Base-by-base conservation (phyloP, 2,113 vertebrate genomes). In the Callopanchax toddi region DNA sequence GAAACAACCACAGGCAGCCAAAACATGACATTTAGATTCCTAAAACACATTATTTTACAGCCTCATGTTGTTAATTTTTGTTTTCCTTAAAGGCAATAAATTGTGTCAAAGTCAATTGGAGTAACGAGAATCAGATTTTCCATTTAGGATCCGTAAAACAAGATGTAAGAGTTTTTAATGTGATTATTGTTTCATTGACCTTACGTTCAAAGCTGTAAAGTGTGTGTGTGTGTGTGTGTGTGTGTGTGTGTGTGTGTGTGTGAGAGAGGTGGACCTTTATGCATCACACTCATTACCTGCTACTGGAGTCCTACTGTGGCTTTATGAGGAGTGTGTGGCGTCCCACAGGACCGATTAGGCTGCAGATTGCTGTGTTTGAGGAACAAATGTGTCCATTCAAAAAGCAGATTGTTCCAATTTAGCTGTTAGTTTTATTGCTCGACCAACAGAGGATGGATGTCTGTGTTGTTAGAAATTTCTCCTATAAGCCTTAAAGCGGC, bases 341-440 rank as follows among this genome's bases (percentile, higher is more conserved):
- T 91, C 87, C 88, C 87, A 36, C 53, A 71, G 88, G 86, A 87
- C 79, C 84, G 85, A 90, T 89, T 89, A 87, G 61, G 42, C 64
- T 13, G 20, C 68, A 67, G 81, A 84, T 86, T 64, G 71, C 82
- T 81, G 62, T 61, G 53, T 67, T 76, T 48, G 40, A 79, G 85
- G 79, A 86, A 89, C 87, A 89, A 85, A 86, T 84, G 63, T 67
- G 57, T 68, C 80, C 61, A 87, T 88, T 90, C 68, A 90, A 79
- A 67, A 75, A 71, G 61, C 85, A 87, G 80, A 86, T 79, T 89
- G 83, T 89, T 91, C 75, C 82, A 91, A 87, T 90, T 90, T 87
- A 79, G 85, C 78, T 70, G 80, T 90, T 89, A 89, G 82, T 82
- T 91, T 87, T 86, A 89, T 71, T 78, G 72, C 76, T 9, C 17